These are phyloP conservation scores for Drosophila seguyi DNA, from an alignment of 1,140 invertebrate genomes.

Conservation along the genomic window DNA sequence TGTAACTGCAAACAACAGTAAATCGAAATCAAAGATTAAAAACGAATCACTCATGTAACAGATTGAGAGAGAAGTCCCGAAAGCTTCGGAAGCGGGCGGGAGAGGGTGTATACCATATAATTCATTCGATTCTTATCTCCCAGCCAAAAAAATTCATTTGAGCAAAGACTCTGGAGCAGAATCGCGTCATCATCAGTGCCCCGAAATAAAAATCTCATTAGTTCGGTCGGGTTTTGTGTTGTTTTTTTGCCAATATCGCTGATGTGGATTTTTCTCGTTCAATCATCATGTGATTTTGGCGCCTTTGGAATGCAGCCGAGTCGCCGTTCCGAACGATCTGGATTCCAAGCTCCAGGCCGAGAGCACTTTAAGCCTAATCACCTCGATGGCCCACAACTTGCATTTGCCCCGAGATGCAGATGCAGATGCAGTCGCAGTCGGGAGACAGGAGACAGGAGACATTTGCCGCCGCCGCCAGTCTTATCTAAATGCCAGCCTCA, in stretches of 20 bases:
- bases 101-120: conserved; percentile 1
- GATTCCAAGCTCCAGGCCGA: conserved; percentile 17
- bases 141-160: conserved; percentile 54
- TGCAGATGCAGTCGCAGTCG: conserved; percentile 22
- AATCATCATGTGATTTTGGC: conserved; percentile 68
- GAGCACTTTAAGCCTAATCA: conserved; percentile 79
- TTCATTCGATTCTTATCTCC: conserved; percentile 60
- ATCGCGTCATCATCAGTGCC: conserved; percentile 58
- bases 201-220: conserved; percentile 71
- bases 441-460: conserved; percentile 26
- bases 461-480: conserved; percentile 44
- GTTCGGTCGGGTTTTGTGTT: conserved; percentile 53
- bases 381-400: conserved; percentile 69
- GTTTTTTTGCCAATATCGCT: conserved; percentile 35
- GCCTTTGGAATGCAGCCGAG: conserved; percentile 23
- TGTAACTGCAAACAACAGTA: conserved; percentile 57
- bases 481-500: conserved; percentile 85
- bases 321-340: conserved; percentile 15
- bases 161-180: conserved; percentile 19
- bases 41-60: conserved; percentile 79
- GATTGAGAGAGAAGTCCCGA: conserved; percentile 38
- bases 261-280: conserved; percentile 53
- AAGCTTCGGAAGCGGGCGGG: background rate
- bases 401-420: conserved; percentile 35
- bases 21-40: conserved; percentile 76